phyloP scores from a whole-genome alignment of 2,113 vertebrate species.

The Sapayoa aenigma region DNA sequence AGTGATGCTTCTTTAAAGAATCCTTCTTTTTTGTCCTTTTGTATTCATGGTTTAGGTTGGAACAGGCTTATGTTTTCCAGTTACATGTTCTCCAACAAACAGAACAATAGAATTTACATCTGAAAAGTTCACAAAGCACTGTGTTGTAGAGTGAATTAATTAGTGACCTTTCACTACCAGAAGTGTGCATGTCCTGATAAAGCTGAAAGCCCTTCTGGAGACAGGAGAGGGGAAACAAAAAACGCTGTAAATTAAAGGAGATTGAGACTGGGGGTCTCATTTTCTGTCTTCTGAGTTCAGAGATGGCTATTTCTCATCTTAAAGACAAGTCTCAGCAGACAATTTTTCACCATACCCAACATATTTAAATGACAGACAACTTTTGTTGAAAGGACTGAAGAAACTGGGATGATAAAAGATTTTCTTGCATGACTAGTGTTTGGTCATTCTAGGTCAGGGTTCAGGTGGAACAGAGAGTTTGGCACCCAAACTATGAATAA shows the following conservation, averaged over 20 bases:
- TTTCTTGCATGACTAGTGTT: neutral
- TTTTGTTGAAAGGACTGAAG: neutral
- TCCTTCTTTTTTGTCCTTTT: conserved; percentile 17
- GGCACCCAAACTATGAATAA: conserved; percentile 39
- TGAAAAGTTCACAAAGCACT: conserved; percentile 63
- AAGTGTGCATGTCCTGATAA: conserved; percentile 35
- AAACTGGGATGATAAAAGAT: conserved; percentile 17
- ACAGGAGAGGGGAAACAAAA: neutral
- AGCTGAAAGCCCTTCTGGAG: conserved; percentile 5
- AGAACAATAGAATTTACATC: conserved; percentile 64
- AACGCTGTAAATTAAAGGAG: conserved; percentile 40
- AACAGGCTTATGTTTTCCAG: conserved; percentile 59
- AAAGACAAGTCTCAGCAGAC: neutral
- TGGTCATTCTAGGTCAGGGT: conserved; percentile 6
- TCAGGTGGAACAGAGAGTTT: conserved; percentile 5
- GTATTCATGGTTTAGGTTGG: conserved; percentile 33
- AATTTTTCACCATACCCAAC: conserved; percentile 18
- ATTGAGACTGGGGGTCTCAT: neutral
- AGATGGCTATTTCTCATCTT: conserved; percentile 31
- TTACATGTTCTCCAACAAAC: conserved; percentile 57
- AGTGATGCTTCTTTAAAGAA: conserved; percentile 55
- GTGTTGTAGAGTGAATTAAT: conserved; percentile 58
- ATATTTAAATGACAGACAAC: conserved; percentile 43
- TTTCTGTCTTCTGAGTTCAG: conserved; percentile 32
- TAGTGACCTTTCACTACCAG: conserved; percentile 53